These are phyloP conservation scores for Hassar affinis DNA, from an alignment of 2,113 vertebrate genomes.

Conservation along the genomic window DNA sequence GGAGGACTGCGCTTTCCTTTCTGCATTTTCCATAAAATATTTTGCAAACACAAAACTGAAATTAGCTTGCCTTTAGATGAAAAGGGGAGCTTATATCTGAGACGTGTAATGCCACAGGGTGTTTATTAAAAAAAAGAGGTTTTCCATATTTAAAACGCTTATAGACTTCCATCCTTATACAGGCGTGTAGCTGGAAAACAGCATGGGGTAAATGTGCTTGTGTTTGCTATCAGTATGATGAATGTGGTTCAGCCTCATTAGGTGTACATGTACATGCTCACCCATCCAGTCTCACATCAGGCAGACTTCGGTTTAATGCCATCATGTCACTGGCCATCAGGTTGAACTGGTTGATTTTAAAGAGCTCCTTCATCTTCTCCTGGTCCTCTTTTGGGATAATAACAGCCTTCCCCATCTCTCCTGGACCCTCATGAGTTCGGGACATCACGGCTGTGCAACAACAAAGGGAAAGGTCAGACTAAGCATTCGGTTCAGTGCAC, in stretches of 20 bases:
- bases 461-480: not conserved
- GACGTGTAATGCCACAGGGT: not conserved
- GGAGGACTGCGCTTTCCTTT: not conserved
- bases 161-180: not conserved
- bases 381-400: conserved; percentile 89
- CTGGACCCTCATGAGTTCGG: conserved; percentile 87
- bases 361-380: conserved; percentile 98
- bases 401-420: conserved; percentile 96
- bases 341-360: conserved; percentile 99
- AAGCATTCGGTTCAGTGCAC: not conserved
- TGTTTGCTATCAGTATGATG: not conserved
- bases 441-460: conserved; percentile 86
- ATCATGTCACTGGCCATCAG: conserved; percentile 98
- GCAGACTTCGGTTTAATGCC: conserved; percentile 91
- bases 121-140: not conserved
- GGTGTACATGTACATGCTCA: conserved; percentile 61
- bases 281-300: conserved; percentile 95
- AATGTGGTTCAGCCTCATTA: not conserved
- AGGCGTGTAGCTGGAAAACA: not conserved
- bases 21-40: not conserved
- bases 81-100: not conserved
- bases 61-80: not conserved
- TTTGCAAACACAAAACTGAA: not conserved
- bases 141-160: not conserved
- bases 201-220: not conserved